A percentile compares a stretch with the other conserved stretches of the same genome.
Evolutionary conservation across 2,888 invertebrate species (phyloP).

Genomic region (Chrysodeixis includens): DNA sequence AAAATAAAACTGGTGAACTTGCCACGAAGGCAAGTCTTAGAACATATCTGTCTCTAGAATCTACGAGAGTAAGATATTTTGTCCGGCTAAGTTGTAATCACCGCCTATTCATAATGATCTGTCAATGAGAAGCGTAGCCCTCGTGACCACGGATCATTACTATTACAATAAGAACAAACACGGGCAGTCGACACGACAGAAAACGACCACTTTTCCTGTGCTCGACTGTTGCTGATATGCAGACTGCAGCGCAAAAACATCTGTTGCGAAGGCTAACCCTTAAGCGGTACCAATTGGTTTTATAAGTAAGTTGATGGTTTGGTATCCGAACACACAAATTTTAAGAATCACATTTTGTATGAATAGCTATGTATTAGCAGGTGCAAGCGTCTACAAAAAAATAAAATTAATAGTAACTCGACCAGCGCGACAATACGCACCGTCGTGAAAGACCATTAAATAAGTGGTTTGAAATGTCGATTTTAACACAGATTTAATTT

Average conservation of each 20-base stretch:
- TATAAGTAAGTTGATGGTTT: not conserved
- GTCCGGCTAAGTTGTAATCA: slow-evolving; percentile 32
- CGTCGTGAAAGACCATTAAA: no score
- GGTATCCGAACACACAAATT: not conserved
- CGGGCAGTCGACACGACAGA: slow-evolving; percentile 44
- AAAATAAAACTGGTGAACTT: no score
- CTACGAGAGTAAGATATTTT: slow-evolving; percentile 25
- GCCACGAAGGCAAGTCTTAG: not conserved
- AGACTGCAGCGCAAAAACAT: slow-evolving; percentile 20
- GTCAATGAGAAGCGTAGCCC: slow-evolving; percentile 58
- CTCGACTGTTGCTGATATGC: slow-evolving; percentile 32
- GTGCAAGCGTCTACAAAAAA: no score
- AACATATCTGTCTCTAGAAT: not conserved
- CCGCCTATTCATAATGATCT: slow-evolving; percentile 52
- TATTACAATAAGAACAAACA: slow-evolving; percentile 46
- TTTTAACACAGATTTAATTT: no score
- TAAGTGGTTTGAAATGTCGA: no score
- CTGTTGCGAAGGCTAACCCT: slow-evolving; percentile 47
- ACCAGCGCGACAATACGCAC: no score
- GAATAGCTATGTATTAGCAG: no score
- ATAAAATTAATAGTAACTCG: no score
- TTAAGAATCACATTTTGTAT: no score
- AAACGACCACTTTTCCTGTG: slow-evolving; percentile 46
- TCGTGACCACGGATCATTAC: slow-evolving; percentile 64
- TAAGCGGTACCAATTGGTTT: slow-evolving; percentile 15